Evolutionary conservation across 2,888 invertebrate species (phyloP).

Genomic region (Drosophila lacicola): DNA sequence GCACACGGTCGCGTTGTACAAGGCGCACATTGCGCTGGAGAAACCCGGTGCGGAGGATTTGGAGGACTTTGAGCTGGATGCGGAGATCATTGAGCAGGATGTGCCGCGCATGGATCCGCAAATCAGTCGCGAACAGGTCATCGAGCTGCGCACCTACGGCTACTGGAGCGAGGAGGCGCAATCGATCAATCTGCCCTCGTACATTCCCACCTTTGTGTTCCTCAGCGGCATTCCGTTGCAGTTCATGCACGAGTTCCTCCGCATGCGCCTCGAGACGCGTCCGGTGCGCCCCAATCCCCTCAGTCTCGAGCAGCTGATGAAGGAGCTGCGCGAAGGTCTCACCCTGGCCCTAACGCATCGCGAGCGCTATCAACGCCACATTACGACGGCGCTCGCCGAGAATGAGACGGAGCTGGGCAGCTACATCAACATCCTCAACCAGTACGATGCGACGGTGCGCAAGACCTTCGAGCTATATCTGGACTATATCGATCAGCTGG

Average conservation of each 20-base stretch:
- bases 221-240: slow-evolving; percentile 94
- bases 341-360: slow-evolving; percentile 93
- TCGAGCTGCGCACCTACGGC: slow-evolving; percentile 87
- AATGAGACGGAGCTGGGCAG: slow-evolving; percentile 85
- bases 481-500: slow-evolving; percentile 94
- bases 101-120: slow-evolving; percentile 83
- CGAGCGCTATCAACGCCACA: slow-evolving; percentile 90
- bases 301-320: slow-evolving; percentile 94
- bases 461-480: slow-evolving; percentile 93
- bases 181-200: slow-evolving; percentile 93
- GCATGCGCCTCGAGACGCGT: slow-evolving; percentile 93
- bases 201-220: slow-evolving; percentile 93
- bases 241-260: slow-evolving; percentile 96
- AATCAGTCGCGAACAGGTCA: slow-evolving; percentile 83
- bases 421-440: slow-evolving; percentile 88
- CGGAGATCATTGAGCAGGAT: slow-evolving; percentile 85
- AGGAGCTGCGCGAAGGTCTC: slow-evolving; percentile 95
- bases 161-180: slow-evolving; percentile 91
- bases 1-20: slow-evolving; percentile 89
- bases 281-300: slow-evolving; percentile 93
- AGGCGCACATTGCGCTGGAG: slow-evolving; percentile 90
- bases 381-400: slow-evolving; percentile 87
- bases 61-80: slow-evolving; percentile 82
- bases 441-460: slow-evolving; percentile 92
- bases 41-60: slow-evolving; percentile 85